Evolutionary conservation across 1,140 invertebrate species (phyloP).

Genomic region (Druon quercuslanigerum): DNA sequence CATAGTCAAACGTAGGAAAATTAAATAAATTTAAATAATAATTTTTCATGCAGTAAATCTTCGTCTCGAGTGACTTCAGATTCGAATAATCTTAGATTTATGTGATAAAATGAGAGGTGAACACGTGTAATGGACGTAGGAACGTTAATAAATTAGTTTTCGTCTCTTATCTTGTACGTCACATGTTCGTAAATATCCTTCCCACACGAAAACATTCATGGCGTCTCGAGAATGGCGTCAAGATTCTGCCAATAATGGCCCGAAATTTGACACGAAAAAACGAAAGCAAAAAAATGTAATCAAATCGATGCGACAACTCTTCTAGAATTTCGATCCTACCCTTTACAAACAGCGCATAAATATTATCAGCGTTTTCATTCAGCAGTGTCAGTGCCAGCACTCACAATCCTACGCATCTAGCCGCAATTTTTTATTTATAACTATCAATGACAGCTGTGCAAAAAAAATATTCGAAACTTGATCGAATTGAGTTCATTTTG

Average conservation of each 20-base stretch:
- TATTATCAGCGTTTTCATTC: not conserved
- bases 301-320: not conserved
- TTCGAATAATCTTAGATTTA: not conserved
- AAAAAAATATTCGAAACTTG: too few relatives aligned
- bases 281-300: not conserved
- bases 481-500: too few relatives aligned
- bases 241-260: not conserved
- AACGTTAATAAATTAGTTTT: constrained; percentile 10
- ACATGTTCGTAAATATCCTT: not conserved
- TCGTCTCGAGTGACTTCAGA: too few relatives aligned
- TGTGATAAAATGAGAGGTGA: not conserved
- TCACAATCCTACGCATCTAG: not conserved
- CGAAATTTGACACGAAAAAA: not conserved
- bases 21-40: constrained; percentile 39
- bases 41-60: not conserved
- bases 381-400: constrained; percentile 22
- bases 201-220: not conserved
- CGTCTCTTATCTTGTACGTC: not conserved
- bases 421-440: constrained; percentile 1
- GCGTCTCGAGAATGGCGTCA: not conserved
- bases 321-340: not conserved
- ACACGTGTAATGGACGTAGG: not conserved
- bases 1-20: not conserved
- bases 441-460: too few relatives aligned
- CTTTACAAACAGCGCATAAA: not conserved